phyloP scores from a whole-genome alignment of 2,888 invertebrate genomes.

The Sipunculus nudus region DNA sequence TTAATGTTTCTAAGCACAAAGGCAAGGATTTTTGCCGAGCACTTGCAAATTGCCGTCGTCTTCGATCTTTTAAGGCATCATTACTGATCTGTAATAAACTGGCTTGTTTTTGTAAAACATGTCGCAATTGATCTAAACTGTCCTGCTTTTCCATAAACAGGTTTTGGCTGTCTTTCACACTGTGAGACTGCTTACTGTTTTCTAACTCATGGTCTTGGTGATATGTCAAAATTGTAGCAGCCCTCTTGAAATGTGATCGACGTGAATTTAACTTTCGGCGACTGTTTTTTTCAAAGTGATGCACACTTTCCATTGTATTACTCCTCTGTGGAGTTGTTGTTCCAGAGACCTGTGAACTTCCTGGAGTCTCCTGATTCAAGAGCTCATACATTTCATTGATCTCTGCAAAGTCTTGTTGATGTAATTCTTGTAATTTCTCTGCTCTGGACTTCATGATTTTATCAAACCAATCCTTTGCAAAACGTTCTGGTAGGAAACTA shows the following conservation, averaged over 20 bases:
- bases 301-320: neutral
- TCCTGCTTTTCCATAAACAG: constrained; percentile 1
- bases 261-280: neutral
- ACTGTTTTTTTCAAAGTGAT: constrained; percentile 9
- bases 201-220: neutral
- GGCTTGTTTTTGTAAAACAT: constrained; percentile 15
- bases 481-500: constrained; percentile 56
- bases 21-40: constrained; percentile 54
- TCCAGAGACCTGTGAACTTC: no score
- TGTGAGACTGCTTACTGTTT: neutral
- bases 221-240: constrained; percentile 5
- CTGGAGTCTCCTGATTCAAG: no score
- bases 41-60: constrained; percentile 40
- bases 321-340: neutral
- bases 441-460: constrained; percentile 38
- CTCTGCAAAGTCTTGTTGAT: constrained; percentile 1
- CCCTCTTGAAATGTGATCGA: constrained; percentile 1
- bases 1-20: constrained; percentile 50
- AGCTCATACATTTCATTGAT: neutral
- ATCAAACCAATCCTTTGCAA: constrained; percentile 53
- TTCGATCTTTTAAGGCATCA: neutral
- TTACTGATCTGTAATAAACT: neutral
- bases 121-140: constrained; percentile 14
- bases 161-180: no score
- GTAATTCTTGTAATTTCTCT: constrained; percentile 12